Conservation (phyloP, 1,140 invertebrate genomes). For the Kradibia gibbosae region DNA sequence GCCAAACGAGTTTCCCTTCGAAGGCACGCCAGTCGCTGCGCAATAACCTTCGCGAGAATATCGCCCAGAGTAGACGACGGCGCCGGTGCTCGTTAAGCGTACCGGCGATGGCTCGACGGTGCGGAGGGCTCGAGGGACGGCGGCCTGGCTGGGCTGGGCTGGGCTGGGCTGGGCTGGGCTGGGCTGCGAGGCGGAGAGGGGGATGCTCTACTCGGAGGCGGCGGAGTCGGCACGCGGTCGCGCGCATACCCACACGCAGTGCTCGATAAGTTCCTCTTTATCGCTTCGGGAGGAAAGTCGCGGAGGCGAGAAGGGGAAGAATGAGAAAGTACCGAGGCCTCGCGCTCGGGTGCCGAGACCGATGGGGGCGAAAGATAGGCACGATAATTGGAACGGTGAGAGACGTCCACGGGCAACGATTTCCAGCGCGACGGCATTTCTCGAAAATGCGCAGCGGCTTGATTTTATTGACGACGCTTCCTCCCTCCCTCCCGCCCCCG, state of each 20-base stretch:
- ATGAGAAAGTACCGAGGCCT: not conserved
- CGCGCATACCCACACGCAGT: not conserved
- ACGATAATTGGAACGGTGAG: slow-evolving; percentile 44
- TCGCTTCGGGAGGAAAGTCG: slow-evolving; percentile 46
- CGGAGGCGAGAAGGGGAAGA: slow-evolving; percentile 35
- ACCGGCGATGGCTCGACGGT: not conserved
- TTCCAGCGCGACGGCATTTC: not conserved
- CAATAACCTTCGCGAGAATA: too few relatives aligned
- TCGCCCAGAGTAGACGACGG: too few relatives aligned
- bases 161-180: too few relatives aligned
- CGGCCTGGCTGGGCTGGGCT: not conserved
- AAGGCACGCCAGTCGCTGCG: too few relatives aligned
- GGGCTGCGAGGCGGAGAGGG: too few relatives aligned
- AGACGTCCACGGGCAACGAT: slow-evolving; percentile 21
- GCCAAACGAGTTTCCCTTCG: not conserved
- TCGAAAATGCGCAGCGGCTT: not conserved
- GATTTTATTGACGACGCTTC: not conserved
- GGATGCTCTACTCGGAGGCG: not conserved
- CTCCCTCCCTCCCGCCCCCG: not conserved
- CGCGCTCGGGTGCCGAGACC: not conserved
- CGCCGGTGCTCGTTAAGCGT: too few relatives aligned
- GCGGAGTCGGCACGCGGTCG: not conserved
- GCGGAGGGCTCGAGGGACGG: not conserved
- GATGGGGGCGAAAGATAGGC: not conserved
- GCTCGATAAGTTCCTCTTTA: slow-evolving; percentile 51